These are phyloP conservation scores for Iselma pallidipennis DNA, from an alignment of 2,888 invertebrate genomes.

Conservation along the genomic window DNA sequence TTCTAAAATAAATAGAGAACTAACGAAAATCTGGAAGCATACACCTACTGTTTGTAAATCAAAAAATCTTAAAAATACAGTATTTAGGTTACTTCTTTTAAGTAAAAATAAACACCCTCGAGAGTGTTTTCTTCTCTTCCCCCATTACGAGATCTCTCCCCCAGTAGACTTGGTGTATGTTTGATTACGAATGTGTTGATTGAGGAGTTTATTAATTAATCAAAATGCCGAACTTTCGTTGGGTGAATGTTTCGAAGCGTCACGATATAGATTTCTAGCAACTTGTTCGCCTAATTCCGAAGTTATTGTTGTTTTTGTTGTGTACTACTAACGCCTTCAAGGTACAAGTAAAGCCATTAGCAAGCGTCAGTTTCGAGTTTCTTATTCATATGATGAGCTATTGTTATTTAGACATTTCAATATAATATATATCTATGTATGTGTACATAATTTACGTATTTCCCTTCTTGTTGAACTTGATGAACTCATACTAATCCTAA, in stretches of 20 bases:
- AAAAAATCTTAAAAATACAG: no score
- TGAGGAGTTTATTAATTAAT: background rate
- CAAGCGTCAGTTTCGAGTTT: background rate
- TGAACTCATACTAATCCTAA: no score
- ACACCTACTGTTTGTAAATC: no score
- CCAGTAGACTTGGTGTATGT: no score
- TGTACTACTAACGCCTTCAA: background rate
- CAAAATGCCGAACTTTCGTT: background rate
- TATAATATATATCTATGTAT: no score
- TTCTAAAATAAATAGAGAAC: background rate
- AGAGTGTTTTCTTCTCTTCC: no score
- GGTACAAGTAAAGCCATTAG: background rate
- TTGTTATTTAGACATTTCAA: background rate
- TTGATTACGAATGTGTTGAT: background rate
- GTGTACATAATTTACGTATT: no score
- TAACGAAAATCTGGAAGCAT: background rate
- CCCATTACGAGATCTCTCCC: no score
- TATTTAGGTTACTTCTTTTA: no score
- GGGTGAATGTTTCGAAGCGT: background rate
- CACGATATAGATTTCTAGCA: background rate
- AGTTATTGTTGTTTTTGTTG: background rate
- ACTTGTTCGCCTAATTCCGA: background rate
- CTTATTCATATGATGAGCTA: background rate
- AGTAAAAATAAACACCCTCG: no score
- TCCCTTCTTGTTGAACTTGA: no score